These are phyloP conservation scores for Morpho helenor DNA, from an alignment of 2,888 invertebrate species.

Conservation along the genomic window DNA sequence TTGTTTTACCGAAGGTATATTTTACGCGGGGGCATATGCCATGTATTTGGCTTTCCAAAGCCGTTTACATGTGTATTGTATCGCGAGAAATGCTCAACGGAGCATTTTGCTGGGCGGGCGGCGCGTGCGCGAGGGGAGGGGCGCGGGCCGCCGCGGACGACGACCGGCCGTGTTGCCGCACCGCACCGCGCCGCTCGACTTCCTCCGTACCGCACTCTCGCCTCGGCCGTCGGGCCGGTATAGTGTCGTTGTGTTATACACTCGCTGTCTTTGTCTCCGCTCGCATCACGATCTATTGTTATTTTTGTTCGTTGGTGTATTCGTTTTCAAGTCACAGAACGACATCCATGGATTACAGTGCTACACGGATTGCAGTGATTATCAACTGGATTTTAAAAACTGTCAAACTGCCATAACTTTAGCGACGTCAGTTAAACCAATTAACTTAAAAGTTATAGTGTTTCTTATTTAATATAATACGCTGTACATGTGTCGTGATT, in stretches of 20 bases:
- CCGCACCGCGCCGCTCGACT: conserved; percentile 28
- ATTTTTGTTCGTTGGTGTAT: conserved; percentile 54
- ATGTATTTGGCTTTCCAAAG: conserved; percentile 52
- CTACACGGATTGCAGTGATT: conserved; percentile 70
- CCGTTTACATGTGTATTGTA: conserved; percentile 58
- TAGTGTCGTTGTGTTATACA: conserved; percentile 35
- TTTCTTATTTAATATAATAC: conserved; percentile 16
- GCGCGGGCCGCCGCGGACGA: conserved; percentile 43
- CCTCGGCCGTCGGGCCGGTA: conserved; percentile 51
- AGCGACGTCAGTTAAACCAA: conserved; percentile 21
- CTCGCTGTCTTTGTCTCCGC: conserved; percentile 55
- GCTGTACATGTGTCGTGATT: conserved; percentile 5
- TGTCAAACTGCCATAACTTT: conserved; percentile 22
- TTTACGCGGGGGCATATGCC: conserved; percentile 21
- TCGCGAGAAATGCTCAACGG: conserved; percentile 52
- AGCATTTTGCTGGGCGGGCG: conserved; percentile 52
- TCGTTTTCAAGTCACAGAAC: conserved; percentile 34
- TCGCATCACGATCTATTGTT: conserved; percentile 51
- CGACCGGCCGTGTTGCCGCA: conserved; percentile 36
- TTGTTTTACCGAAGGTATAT: conserved; percentile 22
- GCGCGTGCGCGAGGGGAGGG: conserved; percentile 56
- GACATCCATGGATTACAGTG: conserved; percentile 71
- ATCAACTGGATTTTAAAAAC: conserved; percentile 42
- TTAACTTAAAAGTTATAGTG: conserved; percentile 21
- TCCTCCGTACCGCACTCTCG: conserved; percentile 54